phyloP scores from a whole-genome alignment of 2,113 vertebrate genomes.

The Hypomesus transpacificus region DNA sequence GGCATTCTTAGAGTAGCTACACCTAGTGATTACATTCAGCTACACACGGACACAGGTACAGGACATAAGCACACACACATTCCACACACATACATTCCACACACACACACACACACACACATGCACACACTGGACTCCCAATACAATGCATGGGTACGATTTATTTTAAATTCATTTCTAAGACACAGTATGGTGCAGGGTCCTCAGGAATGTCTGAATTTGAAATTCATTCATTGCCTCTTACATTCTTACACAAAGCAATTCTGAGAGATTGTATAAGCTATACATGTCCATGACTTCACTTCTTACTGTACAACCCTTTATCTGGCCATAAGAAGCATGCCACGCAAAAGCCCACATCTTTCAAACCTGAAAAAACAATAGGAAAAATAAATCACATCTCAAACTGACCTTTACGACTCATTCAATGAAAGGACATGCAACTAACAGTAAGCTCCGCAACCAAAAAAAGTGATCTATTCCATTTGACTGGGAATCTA shows the following conservation, averaged over 20 bases:
- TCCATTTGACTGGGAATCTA: background rate
- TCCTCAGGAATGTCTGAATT: background rate
- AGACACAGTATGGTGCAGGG: background rate
- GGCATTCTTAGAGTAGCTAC: no score
- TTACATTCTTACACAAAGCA: background rate
- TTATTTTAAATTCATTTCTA: background rate
- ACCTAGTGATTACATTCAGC: background rate
- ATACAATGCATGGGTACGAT: background rate
- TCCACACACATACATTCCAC: background rate
- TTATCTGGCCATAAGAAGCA: background rate
- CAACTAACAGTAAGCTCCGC: background rate
- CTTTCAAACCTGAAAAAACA: constrained; percentile 3
- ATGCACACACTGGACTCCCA: background rate
- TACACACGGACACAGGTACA: background rate
- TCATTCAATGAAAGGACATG: constrained; percentile 23
- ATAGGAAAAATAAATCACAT: constrained; percentile 20
- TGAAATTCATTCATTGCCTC: background rate
- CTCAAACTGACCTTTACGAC: constrained; percentile 42
- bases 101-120: background rate
- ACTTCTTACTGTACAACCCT: background rate
- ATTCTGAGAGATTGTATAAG: background rate
- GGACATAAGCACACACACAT: background rate
- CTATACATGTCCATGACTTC: background rate
- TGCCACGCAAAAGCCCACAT: background rate
- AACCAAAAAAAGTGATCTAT: constrained; percentile 3